Conservation (phyloP, 2,113 vertebrate genomes). For the Castor canadensis region DNA sequence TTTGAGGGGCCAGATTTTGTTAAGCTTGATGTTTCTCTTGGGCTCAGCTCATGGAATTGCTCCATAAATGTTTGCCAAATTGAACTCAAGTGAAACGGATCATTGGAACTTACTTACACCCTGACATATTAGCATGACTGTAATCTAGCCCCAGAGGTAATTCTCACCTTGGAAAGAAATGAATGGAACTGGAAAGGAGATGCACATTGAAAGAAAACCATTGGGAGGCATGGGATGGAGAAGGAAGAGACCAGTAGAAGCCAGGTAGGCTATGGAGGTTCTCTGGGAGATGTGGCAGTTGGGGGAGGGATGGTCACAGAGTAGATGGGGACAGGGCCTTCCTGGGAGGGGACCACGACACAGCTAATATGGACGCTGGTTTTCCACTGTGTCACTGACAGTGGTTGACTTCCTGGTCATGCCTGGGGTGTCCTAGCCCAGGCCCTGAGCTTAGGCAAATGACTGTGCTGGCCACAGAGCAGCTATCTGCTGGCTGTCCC, state of each 20-base stretch:
- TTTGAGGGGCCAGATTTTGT: neutral
- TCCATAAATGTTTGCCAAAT: neutral
- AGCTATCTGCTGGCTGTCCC: accelerated
- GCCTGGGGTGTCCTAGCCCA: neutral
- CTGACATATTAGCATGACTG: neutral
- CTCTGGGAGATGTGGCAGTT: accelerated
- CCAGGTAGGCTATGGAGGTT: accelerated
- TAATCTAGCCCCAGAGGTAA: neutral
- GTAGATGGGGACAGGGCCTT: accelerated
- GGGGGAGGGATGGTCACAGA: neutral
- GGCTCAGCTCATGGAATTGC: neutral
- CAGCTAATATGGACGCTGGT: too few relatives aligned
- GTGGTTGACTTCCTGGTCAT: neutral
- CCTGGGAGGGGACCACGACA: neutral
- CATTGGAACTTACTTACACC: neutral
- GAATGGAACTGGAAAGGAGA: neutral
- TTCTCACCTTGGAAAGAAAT: neutral
- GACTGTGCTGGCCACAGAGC: accelerated
- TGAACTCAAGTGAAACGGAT: constrained; percentile 3
- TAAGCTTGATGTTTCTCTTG: constrained; percentile 15
- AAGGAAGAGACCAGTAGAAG: neutral
- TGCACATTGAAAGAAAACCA: neutral
- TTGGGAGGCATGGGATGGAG: neutral
- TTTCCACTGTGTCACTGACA: neutral
- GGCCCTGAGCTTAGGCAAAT: too few relatives aligned